Percentiles rank a stretch among this genome's conserved stretches.
phyloP scores from a whole-genome alignment of 2,797 vertebrate species.

The Amphiprion clarkii region DNA sequence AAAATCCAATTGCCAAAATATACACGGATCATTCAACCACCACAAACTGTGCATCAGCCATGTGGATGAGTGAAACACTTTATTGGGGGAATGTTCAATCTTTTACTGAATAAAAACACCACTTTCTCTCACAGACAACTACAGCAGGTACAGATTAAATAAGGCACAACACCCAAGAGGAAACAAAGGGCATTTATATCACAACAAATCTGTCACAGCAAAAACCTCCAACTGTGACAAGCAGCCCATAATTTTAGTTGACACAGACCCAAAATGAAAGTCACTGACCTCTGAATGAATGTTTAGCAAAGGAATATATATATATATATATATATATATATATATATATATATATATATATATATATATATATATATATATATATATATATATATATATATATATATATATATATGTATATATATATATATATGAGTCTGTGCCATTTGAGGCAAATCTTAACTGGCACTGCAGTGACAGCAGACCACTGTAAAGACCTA shows the following conservation, averaged over 20 bases:
- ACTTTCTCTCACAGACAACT: constrained; percentile 72
- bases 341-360: too few species aligned
- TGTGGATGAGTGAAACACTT: constrained; percentile 80
- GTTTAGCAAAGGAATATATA: constrained; percentile 13
- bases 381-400: neutral
- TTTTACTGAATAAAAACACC: constrained; percentile 83
- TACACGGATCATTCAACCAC: constrained; percentile 9
- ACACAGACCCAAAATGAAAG: constrained; percentile 10
- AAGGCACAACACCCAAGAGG: constrained; percentile 88
- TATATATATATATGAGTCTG: neutral
- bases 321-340: neutral
- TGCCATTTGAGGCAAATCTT: constrained; percentile 9
- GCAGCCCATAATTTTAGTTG: constrained; percentile 10
- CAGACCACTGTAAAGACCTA: constrained; percentile 1
- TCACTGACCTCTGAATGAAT: constrained; percentile 14
- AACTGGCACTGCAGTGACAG: neutral
- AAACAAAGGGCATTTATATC: constrained; percentile 77
- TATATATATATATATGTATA: too few species aligned
- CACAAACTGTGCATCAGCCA: constrained; percentile 60
- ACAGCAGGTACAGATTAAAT: constrained; percentile 83
- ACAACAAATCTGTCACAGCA: constrained; percentile 53
- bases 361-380: too few species aligned
- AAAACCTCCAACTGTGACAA: constrained; percentile 15
- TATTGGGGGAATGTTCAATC: constrained; percentile 87
- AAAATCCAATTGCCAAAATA: too few species aligned